Evolutionary conservation across 2,113 vertebrate species (phyloP).

Genomic region (Labeo rohita): DNA sequence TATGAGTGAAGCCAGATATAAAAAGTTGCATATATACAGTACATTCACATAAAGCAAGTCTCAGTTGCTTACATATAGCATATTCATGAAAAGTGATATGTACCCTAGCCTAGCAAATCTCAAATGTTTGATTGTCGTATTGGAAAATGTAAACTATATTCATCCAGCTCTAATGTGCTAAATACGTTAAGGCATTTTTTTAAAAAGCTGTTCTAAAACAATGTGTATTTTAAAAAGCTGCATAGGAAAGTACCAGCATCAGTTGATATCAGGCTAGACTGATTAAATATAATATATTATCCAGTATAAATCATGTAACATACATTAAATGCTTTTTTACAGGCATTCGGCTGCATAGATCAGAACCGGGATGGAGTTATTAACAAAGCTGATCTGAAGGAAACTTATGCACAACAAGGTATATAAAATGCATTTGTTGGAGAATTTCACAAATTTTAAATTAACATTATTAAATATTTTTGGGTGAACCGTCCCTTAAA

Average conservation of each 20-base stretch:
- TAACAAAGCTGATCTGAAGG: conserved; percentile 85
- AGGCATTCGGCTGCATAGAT: conserved; percentile 93
- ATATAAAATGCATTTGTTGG: conserved; percentile 28
- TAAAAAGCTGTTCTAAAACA: neutral
- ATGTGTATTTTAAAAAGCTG: neutral
- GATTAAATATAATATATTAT: neutral
- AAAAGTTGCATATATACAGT: too few relatives aligned
- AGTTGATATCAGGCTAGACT: neutral
- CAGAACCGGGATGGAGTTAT: conserved; percentile 90
- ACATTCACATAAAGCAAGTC: too few relatives aligned
- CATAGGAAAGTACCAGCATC: neutral
- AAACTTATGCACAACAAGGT: conserved; percentile 89
- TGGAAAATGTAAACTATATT: neutral
- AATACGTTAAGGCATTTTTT: neutral
- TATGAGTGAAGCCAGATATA: too few relatives aligned
- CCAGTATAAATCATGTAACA: neutral
- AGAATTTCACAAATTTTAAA: too few relatives aligned
- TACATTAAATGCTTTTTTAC: neutral
- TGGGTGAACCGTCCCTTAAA: too few relatives aligned
- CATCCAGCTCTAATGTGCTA: neutral
- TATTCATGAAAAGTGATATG: neutral
- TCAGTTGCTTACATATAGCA: neutral
- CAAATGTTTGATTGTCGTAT: neutral
- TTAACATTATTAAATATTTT: too few relatives aligned
- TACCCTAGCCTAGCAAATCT: neutral